Evolutionary conservation across 2,888 invertebrate species (phyloP).

Genomic region (Shargacucullia verbasci): DNA sequence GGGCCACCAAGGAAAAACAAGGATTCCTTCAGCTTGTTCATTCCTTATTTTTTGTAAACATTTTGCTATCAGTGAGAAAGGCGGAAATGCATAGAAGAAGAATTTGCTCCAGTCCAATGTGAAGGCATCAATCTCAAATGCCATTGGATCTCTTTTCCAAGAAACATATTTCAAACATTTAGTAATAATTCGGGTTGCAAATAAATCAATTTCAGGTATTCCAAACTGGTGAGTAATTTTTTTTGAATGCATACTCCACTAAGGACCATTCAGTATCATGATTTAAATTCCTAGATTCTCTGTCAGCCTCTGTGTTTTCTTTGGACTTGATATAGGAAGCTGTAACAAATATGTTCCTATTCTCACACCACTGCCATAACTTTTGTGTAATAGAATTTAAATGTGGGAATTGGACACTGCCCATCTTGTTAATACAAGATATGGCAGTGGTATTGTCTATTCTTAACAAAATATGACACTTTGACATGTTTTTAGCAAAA

Average conservation of each 20-base stretch:
- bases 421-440: neutral
- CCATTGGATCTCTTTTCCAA: conserved; percentile 5
- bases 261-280: neutral
- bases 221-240: neutral
- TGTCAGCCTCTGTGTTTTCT: neutral
- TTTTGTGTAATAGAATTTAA: neutral
- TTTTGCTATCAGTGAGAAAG: conserved; percentile 2
- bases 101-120: neutral
- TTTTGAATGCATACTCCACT: neutral
- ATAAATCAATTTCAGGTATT: neutral
- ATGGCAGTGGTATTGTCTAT: neutral
- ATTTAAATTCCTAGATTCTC: neutral
- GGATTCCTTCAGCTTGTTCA: conserved; percentile 6
- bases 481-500: neutral
- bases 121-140: neutral
- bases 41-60: conserved; percentile 4
- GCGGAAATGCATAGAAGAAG: too few relatives aligned
- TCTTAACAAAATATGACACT: neutral
- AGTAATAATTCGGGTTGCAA: too few relatives aligned
- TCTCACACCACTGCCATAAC: neutral
- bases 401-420: neutral
- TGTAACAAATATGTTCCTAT: neutral
- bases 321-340: too few relatives aligned
- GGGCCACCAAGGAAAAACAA: conserved; percentile 9
- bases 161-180: conserved; percentile 1